These are phyloP conservation scores for Nemurella pictetii DNA, from an alignment of 2,888 invertebrate species.

Conservation along the genomic window DNA sequence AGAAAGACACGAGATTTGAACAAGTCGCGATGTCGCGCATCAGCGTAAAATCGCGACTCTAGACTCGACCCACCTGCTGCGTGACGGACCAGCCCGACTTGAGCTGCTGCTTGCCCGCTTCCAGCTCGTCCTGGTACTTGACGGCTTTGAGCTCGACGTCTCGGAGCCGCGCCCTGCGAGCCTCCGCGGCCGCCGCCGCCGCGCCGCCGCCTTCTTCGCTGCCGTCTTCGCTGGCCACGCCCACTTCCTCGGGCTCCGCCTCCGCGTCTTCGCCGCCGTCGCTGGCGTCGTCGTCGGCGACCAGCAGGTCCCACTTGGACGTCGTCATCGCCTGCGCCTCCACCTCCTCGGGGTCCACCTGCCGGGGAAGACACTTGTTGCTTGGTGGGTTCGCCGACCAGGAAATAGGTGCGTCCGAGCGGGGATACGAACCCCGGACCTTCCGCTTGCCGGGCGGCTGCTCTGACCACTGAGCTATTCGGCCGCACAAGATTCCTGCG, in stretches of 20 bases:
- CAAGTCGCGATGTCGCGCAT: too few relatives aligned
- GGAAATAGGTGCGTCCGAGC: too few relatives aligned
- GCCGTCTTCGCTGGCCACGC: too few relatives aligned
- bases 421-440: too few relatives aligned
- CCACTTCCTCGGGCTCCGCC: conserved; percentile 27
- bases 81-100: conserved; percentile 74
- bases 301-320: conserved; percentile 84
- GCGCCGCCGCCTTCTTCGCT: neutral
- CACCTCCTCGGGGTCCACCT: conserved; percentile 78
- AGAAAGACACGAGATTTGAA: too few relatives aligned
- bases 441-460: too few relatives aligned
- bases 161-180: conserved; percentile 73
- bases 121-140: conserved; percentile 94
- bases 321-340: conserved; percentile 84
- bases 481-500: too few relatives aligned
- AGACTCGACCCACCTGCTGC: conserved; percentile 76
- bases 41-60: too few relatives aligned
- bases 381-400: too few relatives aligned
- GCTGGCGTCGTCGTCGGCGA: conserved; percentile 47
- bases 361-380: neutral
- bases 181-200: conserved; percentile 60
- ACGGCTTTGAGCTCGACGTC: conserved; percentile 95
- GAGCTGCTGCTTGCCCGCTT: conserved; percentile 75
- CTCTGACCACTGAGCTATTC: too few relatives aligned
- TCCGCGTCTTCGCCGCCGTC: conserved; percentile 40